These are phyloP conservation scores for Dendrolimus pini DNA, from an alignment of 2,888 invertebrate genomes.

Conservation along the genomic window DNA sequence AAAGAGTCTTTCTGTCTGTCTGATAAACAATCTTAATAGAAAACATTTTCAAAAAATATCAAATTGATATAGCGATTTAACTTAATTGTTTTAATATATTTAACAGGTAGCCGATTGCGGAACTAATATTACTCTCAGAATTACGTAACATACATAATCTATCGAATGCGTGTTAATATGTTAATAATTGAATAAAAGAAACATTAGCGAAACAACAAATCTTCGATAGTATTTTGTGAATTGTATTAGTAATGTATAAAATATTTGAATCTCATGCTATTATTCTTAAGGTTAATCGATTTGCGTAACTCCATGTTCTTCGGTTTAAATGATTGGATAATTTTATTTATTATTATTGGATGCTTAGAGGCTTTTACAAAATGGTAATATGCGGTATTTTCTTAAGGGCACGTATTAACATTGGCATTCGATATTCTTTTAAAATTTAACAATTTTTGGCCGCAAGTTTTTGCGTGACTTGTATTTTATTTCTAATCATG, in stretches of 20 bases:
- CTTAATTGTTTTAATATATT: neutral
- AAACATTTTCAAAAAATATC: too few relatives aligned
- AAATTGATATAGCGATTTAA: neutral
- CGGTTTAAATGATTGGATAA: too few relatives aligned
- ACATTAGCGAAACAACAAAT: neutral
- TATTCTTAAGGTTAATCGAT: neutral
- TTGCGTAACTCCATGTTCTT: neutral
- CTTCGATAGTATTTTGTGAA: neutral
- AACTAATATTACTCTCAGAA: slow-evolving; percentile 14
- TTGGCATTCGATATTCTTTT: too few relatives aligned
- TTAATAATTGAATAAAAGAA: neutral
- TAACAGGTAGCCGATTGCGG: slow-evolving; percentile 9
- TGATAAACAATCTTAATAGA: too few relatives aligned
- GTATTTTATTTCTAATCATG: too few relatives aligned
- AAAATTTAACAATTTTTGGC: too few relatives aligned
- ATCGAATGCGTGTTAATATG: neutral
- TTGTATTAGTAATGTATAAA: neutral
- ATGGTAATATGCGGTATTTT: too few relatives aligned
- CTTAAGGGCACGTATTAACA: too few relatives aligned
- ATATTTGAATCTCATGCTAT: neutral
- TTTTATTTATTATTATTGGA: too few relatives aligned
- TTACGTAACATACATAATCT: neutral
- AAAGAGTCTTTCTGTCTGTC: too few relatives aligned
- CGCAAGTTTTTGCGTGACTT: too few relatives aligned
- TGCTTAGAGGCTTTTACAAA: too few relatives aligned